A percentile compares a stretch with the other conserved stretches of the same genome.
Conservation (phyloP, 2,113 vertebrate species). For the Halcyon malimbica region DNA sequence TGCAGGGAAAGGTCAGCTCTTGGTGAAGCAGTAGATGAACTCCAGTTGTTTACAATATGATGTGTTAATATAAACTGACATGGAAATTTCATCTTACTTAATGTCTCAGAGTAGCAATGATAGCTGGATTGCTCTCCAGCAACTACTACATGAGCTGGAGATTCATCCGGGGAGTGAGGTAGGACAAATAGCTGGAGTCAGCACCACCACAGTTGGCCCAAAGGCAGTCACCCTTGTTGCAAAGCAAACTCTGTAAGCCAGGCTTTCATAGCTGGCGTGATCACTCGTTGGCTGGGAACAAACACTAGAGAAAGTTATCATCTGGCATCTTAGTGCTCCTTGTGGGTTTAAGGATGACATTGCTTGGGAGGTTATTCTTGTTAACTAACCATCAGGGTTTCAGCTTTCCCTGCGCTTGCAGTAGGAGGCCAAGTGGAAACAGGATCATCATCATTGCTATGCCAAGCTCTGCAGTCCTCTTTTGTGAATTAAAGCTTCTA, state of each 20-base stretch:
- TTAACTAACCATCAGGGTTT: background rate
- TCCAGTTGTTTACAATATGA: background rate
- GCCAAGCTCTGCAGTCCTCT: background rate
- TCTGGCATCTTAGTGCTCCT: background rate
- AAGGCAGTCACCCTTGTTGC: background rate
- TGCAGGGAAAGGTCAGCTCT: background rate
- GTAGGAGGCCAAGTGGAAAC: background rate
- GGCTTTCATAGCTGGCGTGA: background rate
- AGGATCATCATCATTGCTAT: background rate
- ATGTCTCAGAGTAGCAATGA: background rate
- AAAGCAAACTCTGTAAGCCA: background rate
- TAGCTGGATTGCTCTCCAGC: background rate
- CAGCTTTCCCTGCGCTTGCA: background rate
- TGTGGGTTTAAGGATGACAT: background rate
- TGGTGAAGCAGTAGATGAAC: background rate
- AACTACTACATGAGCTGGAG: background rate
- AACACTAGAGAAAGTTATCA: background rate
- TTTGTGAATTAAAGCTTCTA: background rate
- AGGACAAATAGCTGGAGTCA: background rate
- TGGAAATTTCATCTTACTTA: background rate
- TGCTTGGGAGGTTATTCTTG: background rate
- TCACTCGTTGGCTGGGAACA: fast-evolving
- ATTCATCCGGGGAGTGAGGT: background rate
- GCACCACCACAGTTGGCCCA: background rate
- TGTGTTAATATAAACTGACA: background rate